Conservation (phyloP, 2,113 vertebrate species). For the Barbus barbus region DNA sequence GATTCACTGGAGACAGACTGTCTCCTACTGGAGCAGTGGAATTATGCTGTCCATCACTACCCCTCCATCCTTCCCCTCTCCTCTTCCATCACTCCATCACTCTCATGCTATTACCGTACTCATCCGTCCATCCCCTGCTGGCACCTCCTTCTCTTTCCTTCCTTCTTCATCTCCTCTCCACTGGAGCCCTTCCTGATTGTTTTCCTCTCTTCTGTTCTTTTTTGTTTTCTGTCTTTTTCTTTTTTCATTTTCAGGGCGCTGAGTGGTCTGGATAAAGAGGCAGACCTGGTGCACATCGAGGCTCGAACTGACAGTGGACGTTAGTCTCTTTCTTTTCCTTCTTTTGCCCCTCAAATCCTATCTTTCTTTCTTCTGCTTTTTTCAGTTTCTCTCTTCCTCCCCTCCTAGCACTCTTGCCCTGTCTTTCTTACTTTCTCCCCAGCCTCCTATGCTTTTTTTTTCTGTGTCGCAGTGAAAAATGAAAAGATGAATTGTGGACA, state of each 20-base stretch:
- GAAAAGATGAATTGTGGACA: slow-evolving; percentile 27
- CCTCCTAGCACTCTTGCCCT: not conserved
- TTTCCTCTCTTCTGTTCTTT: slow-evolving; percentile 46
- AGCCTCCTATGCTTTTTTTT: not conserved
- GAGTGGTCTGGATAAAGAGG: slow-evolving; percentile 89
- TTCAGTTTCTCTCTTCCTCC: not conserved
- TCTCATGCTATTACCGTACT: slow-evolving; percentile 45
- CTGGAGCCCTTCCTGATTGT: slow-evolving; percentile 38
- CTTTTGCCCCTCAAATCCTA: not conserved
- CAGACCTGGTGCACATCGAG: slow-evolving; percentile 94
- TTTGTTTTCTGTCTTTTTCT: slow-evolving; percentile 53
- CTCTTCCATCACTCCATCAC: slow-evolving; percentile 43
- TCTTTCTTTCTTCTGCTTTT: not conserved
- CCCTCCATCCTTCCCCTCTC: slow-evolving; percentile 16
- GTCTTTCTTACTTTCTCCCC: slow-evolving; percentile 1
- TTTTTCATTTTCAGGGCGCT: slow-evolving; percentile 79
- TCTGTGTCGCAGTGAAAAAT: slow-evolving; percentile 23
- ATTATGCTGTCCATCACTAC: slow-evolving; percentile 46
- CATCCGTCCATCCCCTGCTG: slow-evolving; percentile 43
- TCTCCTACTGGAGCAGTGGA: slow-evolving; percentile 38
- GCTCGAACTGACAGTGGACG: slow-evolving; percentile 86
- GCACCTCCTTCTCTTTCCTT: slow-evolving; percentile 36
- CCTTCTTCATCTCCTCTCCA: slow-evolving; percentile 48
- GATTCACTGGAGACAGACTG: slow-evolving; percentile 42
- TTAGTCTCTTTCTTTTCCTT: slow-evolving; percentile 75